Percentiles rank a stretch among this genome's conserved stretches.
Conservation (phyloP, 1,140 invertebrate species). For the Drosophila pruinosa region DNA sequence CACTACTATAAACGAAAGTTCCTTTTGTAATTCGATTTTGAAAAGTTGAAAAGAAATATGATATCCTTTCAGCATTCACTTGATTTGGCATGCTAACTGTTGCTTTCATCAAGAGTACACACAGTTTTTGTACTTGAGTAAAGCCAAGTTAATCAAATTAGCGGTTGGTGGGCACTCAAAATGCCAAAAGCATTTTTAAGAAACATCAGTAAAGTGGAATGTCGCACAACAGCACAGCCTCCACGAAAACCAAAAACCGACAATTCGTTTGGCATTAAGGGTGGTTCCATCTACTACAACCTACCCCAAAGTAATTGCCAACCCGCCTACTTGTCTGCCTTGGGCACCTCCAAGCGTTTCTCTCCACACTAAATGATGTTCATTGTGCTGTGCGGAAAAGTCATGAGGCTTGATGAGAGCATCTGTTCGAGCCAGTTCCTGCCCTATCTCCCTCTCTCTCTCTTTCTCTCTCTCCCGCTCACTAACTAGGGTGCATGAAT, state of each 20-base stretch:
- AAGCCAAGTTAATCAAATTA: conserved; percentile 56
- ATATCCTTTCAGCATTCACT: neutral
- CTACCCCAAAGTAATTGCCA: neutral
- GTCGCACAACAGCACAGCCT: neutral
- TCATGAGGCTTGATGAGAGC: conserved; percentile 37
- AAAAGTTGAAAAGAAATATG: neutral
- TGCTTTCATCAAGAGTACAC: neutral
- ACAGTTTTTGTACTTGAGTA: conserved; percentile 27
- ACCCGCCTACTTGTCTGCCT: conserved; percentile 13
- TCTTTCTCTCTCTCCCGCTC: neutral
- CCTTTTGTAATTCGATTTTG: neutral
- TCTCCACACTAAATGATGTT: conserved; percentile 40
- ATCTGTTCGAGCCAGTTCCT: conserved; percentile 18
- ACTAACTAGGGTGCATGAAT: neutral
- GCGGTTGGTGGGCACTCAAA: conserved; percentile 45
- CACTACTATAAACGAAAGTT: neutral
- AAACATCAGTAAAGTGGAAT: conserved; percentile 29
- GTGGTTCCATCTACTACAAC: conserved; percentile 12
- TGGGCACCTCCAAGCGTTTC: neutral
- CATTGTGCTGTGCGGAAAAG: conserved; percentile 42
- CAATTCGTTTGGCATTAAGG: conserved; percentile 51
- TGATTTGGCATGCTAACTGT: conserved; percentile 14
- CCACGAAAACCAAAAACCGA: conserved; percentile 21
- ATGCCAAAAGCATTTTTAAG: conserved; percentile 28
- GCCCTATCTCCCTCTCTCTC: neutral